phyloP scores from a whole-genome alignment of 1,140 invertebrate genomes.

The Aphidius ervi region DNA sequence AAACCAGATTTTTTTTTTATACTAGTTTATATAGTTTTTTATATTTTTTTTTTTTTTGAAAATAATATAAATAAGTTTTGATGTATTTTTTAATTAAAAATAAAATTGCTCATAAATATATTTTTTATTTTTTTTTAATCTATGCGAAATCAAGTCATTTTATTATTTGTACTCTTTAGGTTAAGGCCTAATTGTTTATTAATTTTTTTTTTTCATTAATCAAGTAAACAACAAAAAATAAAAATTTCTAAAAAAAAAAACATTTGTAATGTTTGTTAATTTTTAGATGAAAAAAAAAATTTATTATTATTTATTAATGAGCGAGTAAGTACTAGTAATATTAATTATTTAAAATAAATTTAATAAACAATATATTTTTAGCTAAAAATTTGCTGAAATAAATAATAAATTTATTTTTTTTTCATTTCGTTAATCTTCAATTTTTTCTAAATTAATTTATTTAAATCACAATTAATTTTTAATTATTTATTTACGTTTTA shows the following conservation, averaged over 20 bases:
- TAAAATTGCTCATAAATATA: constrained; percentile 1
- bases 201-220: constrained; percentile 6
- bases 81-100: neutral
- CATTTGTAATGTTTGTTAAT: no score
- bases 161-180: constrained; percentile 45
- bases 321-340: neutral
- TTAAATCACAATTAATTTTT: no score
- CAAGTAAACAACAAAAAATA: constrained; percentile 14
- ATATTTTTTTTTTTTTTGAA: neutral
- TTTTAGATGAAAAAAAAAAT: no score
- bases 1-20: no score
- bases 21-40: neutral
- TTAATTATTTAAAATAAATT: no score
- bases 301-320: neutral
- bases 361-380: no score
- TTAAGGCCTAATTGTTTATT: constrained; percentile 15
- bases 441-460: no score
- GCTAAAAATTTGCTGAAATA: no score
- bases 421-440: no score
- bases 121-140: constrained; percentile 15
- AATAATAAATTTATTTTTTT: no score
- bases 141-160: constrained; percentile 44
- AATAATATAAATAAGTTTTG: neutral
- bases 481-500: no score
- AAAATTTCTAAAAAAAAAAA: constrained; percentile 13